Evolutionary conservation across 2,888 invertebrate genomes (phyloP), one percentile per base, ranked within the genome.

Genomic region (Caradrina clavipalpis): DNA sequence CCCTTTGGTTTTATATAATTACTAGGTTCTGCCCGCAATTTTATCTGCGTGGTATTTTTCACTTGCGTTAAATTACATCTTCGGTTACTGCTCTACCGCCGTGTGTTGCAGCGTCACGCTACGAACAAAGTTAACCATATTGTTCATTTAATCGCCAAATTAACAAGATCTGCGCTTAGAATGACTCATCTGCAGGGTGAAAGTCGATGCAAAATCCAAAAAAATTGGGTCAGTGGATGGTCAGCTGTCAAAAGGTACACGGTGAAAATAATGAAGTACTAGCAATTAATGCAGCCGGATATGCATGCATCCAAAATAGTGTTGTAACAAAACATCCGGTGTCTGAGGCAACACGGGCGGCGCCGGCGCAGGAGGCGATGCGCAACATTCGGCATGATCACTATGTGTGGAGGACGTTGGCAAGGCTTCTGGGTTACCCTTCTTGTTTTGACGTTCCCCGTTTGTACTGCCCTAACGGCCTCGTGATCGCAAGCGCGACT

Each of bases 261-360:
- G 26, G 13, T 53, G 31, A 31, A 51, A 35, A 51, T 55, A 57
- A 39, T 50, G 17, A 49, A 19, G 17, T 51, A 55, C 31, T 49
- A 53, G 19, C 55, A 59, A 21, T 10, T 17, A 17, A 1, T 50
- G 15, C 15, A n/a, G 19, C 8, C 8, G 7, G 15, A 13, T 22
- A 22, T 47, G 54, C 39, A 58, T 59, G 56, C 61, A 67, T 69
- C 55, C 45, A 47, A 65, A 72, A 49, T 55, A 22, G 53, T 73
- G 54, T 67, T 66, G 81, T 50, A 69, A 77, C 63, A 55, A 57
- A 60, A 71, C 51, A 59, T 79, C 81, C 81, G 66, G 59, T 21
- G 11, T 6, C 50, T 57, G 57, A 19, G 7, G 65, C 69, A 58
- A 77, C 59, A 55, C 35, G 31, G 13, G 5, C 13, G 7, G 22